phyloP scores from a whole-genome alignment of 2,113 vertebrate species.

The Chaetodon trifascialis region DNA sequence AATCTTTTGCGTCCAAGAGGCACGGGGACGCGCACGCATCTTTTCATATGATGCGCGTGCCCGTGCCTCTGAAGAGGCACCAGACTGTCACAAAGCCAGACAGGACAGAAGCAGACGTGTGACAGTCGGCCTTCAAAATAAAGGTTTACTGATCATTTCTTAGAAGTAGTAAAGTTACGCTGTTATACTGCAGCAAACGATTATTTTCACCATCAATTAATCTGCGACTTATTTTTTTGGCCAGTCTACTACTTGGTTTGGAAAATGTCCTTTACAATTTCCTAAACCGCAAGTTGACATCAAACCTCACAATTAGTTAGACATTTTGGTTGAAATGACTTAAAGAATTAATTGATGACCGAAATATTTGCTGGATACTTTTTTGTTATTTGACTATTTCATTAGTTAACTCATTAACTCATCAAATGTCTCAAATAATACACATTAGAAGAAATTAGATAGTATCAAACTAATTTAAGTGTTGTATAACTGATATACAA shows the following conservation, averaged over 20 bases:
- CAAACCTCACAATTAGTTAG: background rate
- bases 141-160: background rate
- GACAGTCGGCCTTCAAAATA: constrained; percentile 45
- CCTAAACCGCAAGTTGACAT: background rate
- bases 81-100: background rate
- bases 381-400: too few species aligned
- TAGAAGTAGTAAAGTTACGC: background rate
- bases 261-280: background rate
- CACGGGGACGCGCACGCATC: constrained; percentile 27
- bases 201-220: background rate
- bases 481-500: too few species aligned
- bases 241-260: too few species aligned
- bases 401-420: too few species aligned
- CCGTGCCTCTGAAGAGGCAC: constrained; percentile 19
- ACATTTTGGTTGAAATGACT: too few species aligned
- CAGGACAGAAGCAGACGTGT: background rate
- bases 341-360: too few species aligned
- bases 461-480: too few species aligned
- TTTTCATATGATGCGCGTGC: constrained; percentile 36
- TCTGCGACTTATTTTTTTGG: background rate
- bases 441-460: background rate
- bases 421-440: background rate
- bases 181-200: background rate
- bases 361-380: too few species aligned
- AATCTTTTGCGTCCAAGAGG: too few species aligned